Conservation (phyloP, 2,113 vertebrate genomes). For the Ceuthmochares aereus region DNA sequence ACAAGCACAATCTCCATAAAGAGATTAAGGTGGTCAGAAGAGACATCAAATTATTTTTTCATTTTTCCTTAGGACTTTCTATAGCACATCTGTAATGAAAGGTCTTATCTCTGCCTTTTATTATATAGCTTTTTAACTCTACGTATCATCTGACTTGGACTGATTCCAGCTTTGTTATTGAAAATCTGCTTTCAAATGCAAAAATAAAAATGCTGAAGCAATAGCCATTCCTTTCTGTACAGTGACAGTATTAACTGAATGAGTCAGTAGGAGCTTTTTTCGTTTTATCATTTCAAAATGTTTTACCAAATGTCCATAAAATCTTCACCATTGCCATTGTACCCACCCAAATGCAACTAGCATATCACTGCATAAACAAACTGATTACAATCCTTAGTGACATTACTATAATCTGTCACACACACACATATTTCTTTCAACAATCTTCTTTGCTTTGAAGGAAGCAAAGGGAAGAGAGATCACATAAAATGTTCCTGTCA, state of each 20-base stretch:
- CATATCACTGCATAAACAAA: background rate
- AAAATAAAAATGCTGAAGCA: background rate
- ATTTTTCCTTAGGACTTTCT: constrained; percentile 31
- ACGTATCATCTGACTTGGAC: background rate
- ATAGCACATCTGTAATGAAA: constrained; percentile 35
- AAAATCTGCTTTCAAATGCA: constrained; percentile 47
- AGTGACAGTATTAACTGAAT: background rate
- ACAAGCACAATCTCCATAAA: background rate
- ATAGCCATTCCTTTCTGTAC: background rate
- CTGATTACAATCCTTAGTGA: background rate
- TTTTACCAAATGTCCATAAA: background rate
- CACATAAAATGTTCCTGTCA: background rate
- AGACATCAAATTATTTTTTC: constrained; percentile 49
- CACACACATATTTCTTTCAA: constrained; percentile 15
- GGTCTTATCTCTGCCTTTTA: constrained; percentile 50
- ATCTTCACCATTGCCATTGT: background rate
- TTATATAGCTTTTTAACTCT: constrained; percentile 20
- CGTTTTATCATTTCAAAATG: background rate
- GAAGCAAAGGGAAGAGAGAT: background rate
- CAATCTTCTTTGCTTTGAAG: constrained; percentile 19
- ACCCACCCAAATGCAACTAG: background rate
- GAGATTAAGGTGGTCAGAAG: constrained; percentile 20
- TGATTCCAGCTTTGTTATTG: constrained; percentile 35
- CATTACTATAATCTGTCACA: constrained; percentile 1
- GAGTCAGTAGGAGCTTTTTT: background rate